phyloP scores from a whole-genome alignment of 2,888 invertebrate genomes.

The Drosophila tanythrix region DNA sequence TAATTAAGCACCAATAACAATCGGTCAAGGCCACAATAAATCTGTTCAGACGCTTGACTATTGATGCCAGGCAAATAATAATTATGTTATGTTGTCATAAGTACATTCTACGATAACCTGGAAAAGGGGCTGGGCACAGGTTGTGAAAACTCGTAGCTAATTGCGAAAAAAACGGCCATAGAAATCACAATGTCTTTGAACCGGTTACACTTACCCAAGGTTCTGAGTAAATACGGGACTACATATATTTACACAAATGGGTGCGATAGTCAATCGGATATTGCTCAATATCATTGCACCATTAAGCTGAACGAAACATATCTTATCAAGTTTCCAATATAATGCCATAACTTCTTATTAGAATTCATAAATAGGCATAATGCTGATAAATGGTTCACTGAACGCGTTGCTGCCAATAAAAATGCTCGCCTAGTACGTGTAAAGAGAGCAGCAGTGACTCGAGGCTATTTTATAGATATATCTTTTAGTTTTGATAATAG shows the following conservation, averaged over 20 bases:
- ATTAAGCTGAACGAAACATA: conserved; percentile 8
- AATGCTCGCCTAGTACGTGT: neutral
- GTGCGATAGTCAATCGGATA: conserved; percentile 35
- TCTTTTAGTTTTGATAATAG: neutral
- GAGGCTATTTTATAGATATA: neutral
- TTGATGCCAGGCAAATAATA: neutral
- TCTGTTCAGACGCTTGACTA: conserved; percentile 16
- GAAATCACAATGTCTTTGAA: conserved; percentile 10
- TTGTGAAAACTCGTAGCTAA: conserved; percentile 46
- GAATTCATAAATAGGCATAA: conserved; percentile 13
- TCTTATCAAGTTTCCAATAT: conserved; percentile 28
- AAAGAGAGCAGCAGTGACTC: neutral
- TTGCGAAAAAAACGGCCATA: conserved; percentile 35
- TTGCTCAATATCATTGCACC: conserved; percentile 35
- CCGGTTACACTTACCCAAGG: conserved; percentile 24
- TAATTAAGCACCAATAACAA: conserved; percentile 29
- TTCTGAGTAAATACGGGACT: conserved; percentile 20
- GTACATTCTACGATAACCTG: neutral
- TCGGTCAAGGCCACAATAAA: conserved; percentile 55
- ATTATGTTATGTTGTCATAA: neutral
- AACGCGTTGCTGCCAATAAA: neutral
- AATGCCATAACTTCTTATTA: conserved; percentile 9
- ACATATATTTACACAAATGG: conserved; percentile 20
- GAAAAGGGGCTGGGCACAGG: conserved; percentile 32
- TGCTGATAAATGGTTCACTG: conserved; percentile 14